A percentile compares a stretch with the other conserved stretches of the same genome.
Conservation (phyloP, 2,797 vertebrate species). For the Triplophysa yarkandensis region DNA sequence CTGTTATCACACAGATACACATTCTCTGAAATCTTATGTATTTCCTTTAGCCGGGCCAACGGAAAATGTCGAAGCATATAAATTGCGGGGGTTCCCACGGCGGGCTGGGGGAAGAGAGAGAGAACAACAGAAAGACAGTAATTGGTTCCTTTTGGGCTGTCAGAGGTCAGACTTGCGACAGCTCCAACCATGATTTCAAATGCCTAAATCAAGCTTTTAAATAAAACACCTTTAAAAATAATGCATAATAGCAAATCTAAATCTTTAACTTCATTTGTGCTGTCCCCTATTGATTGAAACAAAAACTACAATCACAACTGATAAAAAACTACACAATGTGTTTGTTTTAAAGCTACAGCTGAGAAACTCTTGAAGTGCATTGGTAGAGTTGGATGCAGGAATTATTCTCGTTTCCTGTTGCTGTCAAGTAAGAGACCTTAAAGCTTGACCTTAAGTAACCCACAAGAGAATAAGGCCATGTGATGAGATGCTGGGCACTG, state of each 20-base stretch:
- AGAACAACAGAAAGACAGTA: constrained; percentile 27
- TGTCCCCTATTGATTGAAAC: background rate
- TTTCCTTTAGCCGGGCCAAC: constrained; percentile 8
- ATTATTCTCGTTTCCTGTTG: background rate
- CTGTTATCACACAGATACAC: background rate
- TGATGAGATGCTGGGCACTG: constrained; percentile 25
- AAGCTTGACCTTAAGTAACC: constrained; percentile 1
- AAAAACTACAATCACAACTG: background rate
- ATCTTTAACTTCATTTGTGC: background rate
- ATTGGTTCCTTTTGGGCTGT: constrained; percentile 14
- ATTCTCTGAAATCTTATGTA: constrained; percentile 14
- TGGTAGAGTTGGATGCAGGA: background rate
- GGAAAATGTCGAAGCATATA: constrained; percentile 33
- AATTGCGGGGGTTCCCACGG: constrained; percentile 32
- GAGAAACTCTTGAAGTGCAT: background rate
- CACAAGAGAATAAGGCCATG: constrained; percentile 16
- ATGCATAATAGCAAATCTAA: background rate
- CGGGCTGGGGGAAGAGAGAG: constrained; percentile 2
- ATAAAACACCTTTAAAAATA: background rate
- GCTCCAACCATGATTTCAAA: too few relatives aligned
- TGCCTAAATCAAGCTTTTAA: constrained; percentile 8
- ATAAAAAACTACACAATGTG: background rate
- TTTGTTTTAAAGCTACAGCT: background rate
- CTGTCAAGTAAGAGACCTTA: constrained; percentile 24
- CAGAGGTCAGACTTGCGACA: constrained; percentile 34